Evolutionary conservation across 2,888 invertebrate genomes (phyloP).

Genomic region (Drosophila anceps): DNA sequence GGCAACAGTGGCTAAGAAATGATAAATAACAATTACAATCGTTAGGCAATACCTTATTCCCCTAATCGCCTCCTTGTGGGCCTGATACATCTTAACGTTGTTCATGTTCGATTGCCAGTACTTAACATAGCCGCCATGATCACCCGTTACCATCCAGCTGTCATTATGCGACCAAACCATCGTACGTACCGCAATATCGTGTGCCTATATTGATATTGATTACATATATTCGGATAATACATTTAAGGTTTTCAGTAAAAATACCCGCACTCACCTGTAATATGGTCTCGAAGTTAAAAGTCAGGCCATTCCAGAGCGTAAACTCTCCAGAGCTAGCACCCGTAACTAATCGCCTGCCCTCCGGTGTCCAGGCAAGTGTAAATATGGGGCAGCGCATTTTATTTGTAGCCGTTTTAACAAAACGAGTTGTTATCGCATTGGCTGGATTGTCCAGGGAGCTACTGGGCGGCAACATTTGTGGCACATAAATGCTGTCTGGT

Average conservation of each 20-base stretch:
- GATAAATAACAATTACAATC: constrained; percentile 76
- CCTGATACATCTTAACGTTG: constrained; percentile 99
- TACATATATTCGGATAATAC: not conserved
- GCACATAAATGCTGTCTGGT: constrained; percentile 97
- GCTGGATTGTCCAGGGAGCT: constrained; percentile 97
- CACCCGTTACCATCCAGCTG: constrained; percentile 99
- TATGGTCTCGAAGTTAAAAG: constrained; percentile 99
- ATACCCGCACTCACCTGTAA: constrained; percentile 90
- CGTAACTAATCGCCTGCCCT: constrained; percentile 98
- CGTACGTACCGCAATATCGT: constrained; percentile 98
- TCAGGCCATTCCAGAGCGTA: constrained; percentile 99
- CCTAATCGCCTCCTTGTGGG: constrained; percentile 99
- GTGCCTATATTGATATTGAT: constrained; percentile 90
- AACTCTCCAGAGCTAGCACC: constrained; percentile 99
- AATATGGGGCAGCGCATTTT: constrained; percentile 99
- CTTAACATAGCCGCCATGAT: constrained; percentile 99
- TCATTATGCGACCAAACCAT: constrained; percentile 99
- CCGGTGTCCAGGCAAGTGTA: constrained; percentile 99
- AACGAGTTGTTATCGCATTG: constrained; percentile 97
- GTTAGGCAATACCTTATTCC: constrained; percentile 94
- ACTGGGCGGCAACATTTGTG: constrained; percentile 97
- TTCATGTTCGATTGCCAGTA: constrained; percentile 99
- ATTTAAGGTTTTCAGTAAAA: not conserved
- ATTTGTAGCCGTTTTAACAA: constrained; percentile 99
- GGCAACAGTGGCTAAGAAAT: constrained; percentile 60